phyloP scores from a whole-genome alignment of 2,888 invertebrate species.

The Parnassius apollo region DNA sequence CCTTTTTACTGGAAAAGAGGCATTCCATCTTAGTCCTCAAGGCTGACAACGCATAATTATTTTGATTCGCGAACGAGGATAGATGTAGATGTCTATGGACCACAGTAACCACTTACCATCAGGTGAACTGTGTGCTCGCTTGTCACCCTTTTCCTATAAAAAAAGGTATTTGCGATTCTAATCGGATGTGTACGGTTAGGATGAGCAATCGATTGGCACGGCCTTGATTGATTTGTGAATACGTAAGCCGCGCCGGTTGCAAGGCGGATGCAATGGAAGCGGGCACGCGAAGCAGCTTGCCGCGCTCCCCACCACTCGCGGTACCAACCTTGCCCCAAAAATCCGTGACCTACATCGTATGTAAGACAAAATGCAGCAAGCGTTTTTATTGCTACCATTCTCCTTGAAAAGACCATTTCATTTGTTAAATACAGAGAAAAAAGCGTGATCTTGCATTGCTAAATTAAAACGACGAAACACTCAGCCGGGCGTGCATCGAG shows the following conservation, averaged over 20 bases:
- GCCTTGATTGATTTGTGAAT: constrained; percentile 72
- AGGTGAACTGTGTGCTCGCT: no score
- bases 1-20: no score
- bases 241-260: constrained; percentile 42
- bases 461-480: constrained; percentile 17
- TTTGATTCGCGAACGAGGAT: no score
- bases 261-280: constrained; percentile 52
- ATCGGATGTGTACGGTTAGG: constrained; percentile 66
- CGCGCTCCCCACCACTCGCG: constrained; percentile 57
- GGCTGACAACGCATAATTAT: no score
- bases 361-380: constrained; percentile 67
- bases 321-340: constrained; percentile 74
- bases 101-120: no score
- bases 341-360: constrained; percentile 74
- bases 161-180: constrained; percentile 44
- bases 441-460: constrained; percentile 25
- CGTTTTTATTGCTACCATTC: constrained; percentile 61
- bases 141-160: no score
- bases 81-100: no score
- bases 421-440: constrained; percentile 31
- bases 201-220: constrained; percentile 64
- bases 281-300: constrained; percentile 65
- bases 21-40: no score
- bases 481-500: constrained; percentile 21
- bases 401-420: constrained; percentile 49